phyloP scores from a whole-genome alignment of 2,113 vertebrate genomes.

The Delphinus delphis region DNA sequence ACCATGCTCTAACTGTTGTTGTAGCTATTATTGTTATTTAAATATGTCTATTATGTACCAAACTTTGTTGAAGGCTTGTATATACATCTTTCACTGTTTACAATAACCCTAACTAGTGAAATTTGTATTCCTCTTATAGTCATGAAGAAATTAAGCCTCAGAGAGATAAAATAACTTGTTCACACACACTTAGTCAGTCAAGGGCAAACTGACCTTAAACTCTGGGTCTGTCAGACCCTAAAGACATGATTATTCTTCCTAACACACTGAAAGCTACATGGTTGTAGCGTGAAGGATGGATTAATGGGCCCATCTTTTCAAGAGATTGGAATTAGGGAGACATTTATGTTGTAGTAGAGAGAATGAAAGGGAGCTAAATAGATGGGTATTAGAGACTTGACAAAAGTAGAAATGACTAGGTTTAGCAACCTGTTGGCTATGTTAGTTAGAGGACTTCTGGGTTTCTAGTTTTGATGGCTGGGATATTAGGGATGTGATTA shows the following conservation, averaged over 20 bases:
- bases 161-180: neutral
- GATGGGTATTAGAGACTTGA: neutral
- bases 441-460: neutral
- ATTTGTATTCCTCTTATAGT: neutral
- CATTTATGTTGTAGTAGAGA: neutral
- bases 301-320: neutral
- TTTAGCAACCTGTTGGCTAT: neutral
- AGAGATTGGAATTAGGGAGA: neutral
- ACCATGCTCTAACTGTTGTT: neutral
- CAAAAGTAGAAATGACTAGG: neutral
- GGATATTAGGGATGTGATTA: neutral
- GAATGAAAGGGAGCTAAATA: neutral
- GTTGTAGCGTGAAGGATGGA: neutral
- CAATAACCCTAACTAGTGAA: neutral
- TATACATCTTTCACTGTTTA: neutral
- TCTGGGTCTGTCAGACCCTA: neutral
- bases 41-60: neutral
- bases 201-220: neutral
- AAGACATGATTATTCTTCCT: neutral
- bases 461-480: neutral
- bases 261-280: neutral
- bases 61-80: neutral
- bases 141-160: neutral
- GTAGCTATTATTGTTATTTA: neutral
- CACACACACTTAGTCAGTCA: neutral